Conservation (phyloP, 2,888 invertebrate species). For the Dyspetes luteomarginatus region DNA sequence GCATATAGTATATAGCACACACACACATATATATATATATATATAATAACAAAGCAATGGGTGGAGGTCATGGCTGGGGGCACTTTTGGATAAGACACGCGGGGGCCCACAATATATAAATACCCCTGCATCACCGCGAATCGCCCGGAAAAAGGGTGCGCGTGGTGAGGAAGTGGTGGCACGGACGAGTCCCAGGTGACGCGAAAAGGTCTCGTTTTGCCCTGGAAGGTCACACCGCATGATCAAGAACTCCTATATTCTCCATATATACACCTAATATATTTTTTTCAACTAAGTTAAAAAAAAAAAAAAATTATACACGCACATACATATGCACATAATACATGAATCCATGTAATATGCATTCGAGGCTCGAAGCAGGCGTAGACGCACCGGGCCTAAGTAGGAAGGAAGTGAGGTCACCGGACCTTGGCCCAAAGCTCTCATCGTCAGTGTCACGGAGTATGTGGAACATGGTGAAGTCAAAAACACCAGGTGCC, state of each 20-base stretch:
- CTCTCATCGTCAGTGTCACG: conserved; percentile 67
- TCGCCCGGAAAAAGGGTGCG: conserved; percentile 71
- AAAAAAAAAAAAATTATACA: conserved; percentile 14
- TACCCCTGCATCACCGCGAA: conserved; percentile 1
- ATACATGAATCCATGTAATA: not conserved
- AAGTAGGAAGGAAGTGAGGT: conserved; percentile 78
- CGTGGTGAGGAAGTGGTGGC: conserved; percentile 71
- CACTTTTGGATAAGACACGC: conserved; percentile 71
- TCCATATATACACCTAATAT: conserved; percentile 7
- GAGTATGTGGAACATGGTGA: conserved; percentile 66
- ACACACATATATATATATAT: not conserved
- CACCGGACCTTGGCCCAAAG: conserved; percentile 77
- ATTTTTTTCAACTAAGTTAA: not conserved
- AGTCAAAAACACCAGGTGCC: conserved; percentile 63
- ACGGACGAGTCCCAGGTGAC: conserved; percentile 76
- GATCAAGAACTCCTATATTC: not conserved
- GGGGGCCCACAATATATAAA: conserved; percentile 38
- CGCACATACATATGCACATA: not conserved
- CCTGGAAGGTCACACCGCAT: not conserved
- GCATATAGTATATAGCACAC: conserved; percentile 29
- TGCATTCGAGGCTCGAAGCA: conserved; percentile 26
- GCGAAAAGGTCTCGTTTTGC: conserved; percentile 21
- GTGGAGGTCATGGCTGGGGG: conserved; percentile 64
- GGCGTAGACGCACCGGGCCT: conserved; percentile 28
- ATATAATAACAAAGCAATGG: not conserved